phyloP scores from a whole-genome alignment of 2,797 vertebrate genomes.

The Microctenopoma stevenorrisi region DNA sequence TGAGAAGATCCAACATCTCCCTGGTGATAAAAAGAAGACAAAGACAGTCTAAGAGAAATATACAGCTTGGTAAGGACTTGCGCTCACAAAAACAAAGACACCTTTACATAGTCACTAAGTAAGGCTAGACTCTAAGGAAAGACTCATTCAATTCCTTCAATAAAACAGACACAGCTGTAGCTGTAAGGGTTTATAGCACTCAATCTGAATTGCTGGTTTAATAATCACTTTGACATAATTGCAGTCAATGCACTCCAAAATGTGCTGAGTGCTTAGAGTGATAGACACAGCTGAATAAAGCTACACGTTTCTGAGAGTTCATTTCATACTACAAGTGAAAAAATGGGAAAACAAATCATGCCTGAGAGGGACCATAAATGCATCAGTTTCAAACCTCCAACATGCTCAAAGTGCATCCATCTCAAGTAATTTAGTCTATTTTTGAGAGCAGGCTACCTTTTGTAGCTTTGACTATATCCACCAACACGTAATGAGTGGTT shows the following conservation, averaged over 20 bases:
- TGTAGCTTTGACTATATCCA: constrained; percentile 1
- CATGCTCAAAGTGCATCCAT: too few species aligned
- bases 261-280: not conserved
- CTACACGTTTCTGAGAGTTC: not conserved
- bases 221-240: not conserved
- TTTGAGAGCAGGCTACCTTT: constrained; percentile 14
- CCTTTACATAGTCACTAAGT: not conserved
- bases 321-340: not conserved
- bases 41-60: not conserved
- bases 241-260: not conserved
- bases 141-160: not conserved
- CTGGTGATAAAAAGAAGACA: constrained; percentile 72
- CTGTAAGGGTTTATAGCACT: not conserved
- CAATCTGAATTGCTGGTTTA: not conserved
- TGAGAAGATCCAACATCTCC: constrained; percentile 99
- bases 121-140: not conserved
- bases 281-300: not conserved
- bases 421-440: constrained; percentile 3
- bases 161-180: not conserved
- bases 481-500: constrained; percentile 17
- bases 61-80: not conserved
- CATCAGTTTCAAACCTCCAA: not conserved
- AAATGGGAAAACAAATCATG: not conserved
- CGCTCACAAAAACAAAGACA: not conserved
- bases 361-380: not conserved